Base-by-base conservation (phyloP, 1,140 invertebrate species). In the Eupristina koningsbergeri region DNA sequence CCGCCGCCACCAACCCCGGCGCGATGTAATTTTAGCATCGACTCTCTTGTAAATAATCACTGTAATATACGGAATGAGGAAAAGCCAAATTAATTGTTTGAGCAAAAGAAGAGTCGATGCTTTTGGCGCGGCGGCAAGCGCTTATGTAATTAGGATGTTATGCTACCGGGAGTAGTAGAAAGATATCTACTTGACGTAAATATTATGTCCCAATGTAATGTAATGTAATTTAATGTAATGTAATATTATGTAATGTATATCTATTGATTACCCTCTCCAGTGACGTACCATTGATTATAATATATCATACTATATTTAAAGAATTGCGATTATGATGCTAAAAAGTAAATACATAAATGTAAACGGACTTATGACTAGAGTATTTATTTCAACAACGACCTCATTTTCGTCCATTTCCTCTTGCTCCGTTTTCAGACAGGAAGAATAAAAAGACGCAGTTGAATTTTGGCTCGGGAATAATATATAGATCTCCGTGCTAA, bases 281-380 rank as follows among this genome's bases (percentile, higher is more conserved):
- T 84, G 82, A 47, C 73, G 82, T 79, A 79, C 82, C 82, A 84
- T 84, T 84, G 82, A 84, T 84, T 84, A 84, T 83, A 83, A 83
- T 79, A 78, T 84, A 84, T 74, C 76, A 84, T 26, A 53, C 36
- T 79, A 41, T 73, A 84, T 83, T 83, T 79, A 79, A 82, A 82
- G 34, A 76, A 36, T 39, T 69, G 73, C 41, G n/a, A n/a, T 22
- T 61, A 58, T 53, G 74, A 45, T 31, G 50, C 71, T 74, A 15
- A 80, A 64, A 71, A 81, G 75, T 86, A 87, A 86, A 86, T 87
- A 88, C 86, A 88, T 83, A 74, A 86, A 86, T 81, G 86, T 86
- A 79, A 85, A 81, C 29, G 74, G 83, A 78, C 39, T 3, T 61
- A 29, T 17, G 31, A 80, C 75, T 77, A 78, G 75, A 64, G 39